These are phyloP conservation scores for Sapajus apella DNA, from an alignment of 2,113 vertebrate genomes.

Conservation along the genomic window DNA sequence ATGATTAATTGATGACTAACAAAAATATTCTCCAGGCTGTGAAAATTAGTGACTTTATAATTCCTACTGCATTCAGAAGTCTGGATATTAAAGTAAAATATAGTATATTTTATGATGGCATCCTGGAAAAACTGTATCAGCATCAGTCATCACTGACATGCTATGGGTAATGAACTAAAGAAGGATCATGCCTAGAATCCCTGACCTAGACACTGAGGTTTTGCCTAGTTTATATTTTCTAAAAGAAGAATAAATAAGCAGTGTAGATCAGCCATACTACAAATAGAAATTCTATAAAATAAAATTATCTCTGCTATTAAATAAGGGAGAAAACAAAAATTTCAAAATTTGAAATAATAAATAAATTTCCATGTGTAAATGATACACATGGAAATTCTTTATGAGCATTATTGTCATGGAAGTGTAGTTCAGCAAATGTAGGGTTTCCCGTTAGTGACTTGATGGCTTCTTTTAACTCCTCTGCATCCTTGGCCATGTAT, in stretches of 20 bases:
- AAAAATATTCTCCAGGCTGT: slow-evolving; percentile 46
- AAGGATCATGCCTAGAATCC: background rate
- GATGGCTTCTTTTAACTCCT: background rate
- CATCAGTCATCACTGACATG: background rate
- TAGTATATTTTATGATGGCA: background rate
- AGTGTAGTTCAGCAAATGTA: background rate
- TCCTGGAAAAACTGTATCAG: background rate
- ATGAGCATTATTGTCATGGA: background rate
- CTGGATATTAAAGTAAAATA: slow-evolving; percentile 50
- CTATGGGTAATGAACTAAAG: background rate
- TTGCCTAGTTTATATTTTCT: background rate
- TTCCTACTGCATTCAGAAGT: slow-evolving; percentile 2
- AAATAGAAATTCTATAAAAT: background rate
- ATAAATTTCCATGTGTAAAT: background rate
- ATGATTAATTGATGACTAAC: slow-evolving; percentile 56
- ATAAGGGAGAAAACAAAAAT: background rate
- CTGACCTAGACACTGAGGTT: background rate
- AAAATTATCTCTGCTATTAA: background rate
- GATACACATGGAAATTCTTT: background rate
- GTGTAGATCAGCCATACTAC: background rate
- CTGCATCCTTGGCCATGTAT: accelerated
- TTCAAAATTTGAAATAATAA: slow-evolving; percentile 5
- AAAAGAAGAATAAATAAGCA: background rate
- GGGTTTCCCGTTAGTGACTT: background rate
- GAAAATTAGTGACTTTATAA: slow-evolving; percentile 51